Conservation (phyloP, 1,140 invertebrate species). For the Pissodes strobi region DNA sequence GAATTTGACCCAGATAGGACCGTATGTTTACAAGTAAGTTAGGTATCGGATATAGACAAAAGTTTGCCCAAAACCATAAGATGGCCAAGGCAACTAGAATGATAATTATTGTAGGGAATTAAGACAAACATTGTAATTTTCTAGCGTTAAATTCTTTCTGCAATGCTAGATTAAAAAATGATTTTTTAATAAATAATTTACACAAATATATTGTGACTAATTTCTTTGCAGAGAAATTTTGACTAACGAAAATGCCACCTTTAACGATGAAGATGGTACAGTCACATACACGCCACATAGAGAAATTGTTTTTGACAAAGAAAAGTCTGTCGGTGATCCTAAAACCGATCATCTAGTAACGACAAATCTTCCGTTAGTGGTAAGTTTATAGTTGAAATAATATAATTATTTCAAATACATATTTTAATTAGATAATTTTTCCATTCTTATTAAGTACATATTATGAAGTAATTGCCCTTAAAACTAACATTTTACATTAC, state of each 20-base stretch:
- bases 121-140: too few relatives aligned
- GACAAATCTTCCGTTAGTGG: slow-evolving; percentile 80
- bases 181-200: too few relatives aligned
- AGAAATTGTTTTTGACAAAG: slow-evolving; percentile 66
- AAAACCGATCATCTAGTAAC: slow-evolving; percentile 67
- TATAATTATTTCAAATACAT: background rate
- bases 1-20: slow-evolving; percentile 76
- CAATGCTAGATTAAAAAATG: too few relatives aligned
- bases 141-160: too few relatives aligned
- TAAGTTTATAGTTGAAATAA: slow-evolving; percentile 54
- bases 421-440: slow-evolving; percentile 4
- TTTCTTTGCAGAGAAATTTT: slow-evolving; percentile 65
- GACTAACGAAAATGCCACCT: slow-evolving; percentile 68
- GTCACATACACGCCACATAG: slow-evolving; percentile 75
- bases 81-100: too few relatives aligned
- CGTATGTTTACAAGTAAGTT: slow-evolving; percentile 84
- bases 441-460: too few relatives aligned
- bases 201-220: too few relatives aligned
- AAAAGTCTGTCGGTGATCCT: slow-evolving; percentile 71
- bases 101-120: too few relatives aligned
- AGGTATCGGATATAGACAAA: background rate
- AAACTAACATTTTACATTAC: too few relatives aligned
- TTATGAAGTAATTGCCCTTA: too few relatives aligned
- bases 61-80: background rate
- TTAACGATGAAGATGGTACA: slow-evolving; percentile 69